A percentile compares a stretch with the other conserved stretches of the same genome.
Evolutionary conservation across 2,888 invertebrate genomes (phyloP).

Genomic region (Deilephila elpenor): DNA sequence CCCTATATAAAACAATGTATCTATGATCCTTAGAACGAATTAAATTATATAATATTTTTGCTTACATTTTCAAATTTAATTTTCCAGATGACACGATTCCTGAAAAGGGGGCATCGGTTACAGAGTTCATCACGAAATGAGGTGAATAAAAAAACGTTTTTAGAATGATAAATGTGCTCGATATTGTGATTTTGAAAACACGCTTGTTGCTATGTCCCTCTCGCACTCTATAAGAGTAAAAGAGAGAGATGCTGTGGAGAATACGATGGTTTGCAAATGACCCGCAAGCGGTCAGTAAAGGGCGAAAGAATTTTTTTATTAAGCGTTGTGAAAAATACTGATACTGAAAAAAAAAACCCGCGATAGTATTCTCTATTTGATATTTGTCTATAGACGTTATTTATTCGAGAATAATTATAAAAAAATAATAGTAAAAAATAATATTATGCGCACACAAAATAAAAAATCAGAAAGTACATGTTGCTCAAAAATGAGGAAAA

Average conservation of each 20-base stretch:
- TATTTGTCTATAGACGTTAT: constrained; percentile 35
- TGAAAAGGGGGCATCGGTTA: constrained; percentile 74
- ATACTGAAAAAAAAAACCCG: constrained; percentile 57
- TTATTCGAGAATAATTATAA: constrained; percentile 27
- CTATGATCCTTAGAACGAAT: background rate
- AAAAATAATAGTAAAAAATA: background rate
- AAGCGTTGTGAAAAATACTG: constrained; percentile 77
- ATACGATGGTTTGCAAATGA: constrained; percentile 50
- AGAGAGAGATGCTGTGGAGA: constrained; percentile 48
- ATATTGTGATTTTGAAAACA: constrained; percentile 63
- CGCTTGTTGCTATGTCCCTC: constrained; percentile 55
- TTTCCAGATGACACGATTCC: constrained; percentile 81
- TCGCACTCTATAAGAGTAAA: constrained; percentile 56
- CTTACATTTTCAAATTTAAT: constrained; percentile 32
- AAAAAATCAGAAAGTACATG: constrained; percentile 28
- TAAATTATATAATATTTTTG: background rate
- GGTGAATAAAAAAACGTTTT: constrained; percentile 57
- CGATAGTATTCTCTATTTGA: constrained; percentile 61
- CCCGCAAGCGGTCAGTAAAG: constrained; percentile 55
- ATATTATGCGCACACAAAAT: background rate
- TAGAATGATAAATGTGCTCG: constrained; percentile 61
- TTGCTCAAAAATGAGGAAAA: constrained; percentile 68
- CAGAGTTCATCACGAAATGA: constrained; percentile 74
- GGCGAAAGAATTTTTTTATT: constrained; percentile 77
- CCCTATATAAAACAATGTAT: background rate